Base-by-base conservation (phyloP, 1,140 invertebrate species). In the Caerostris extrusa region DNA sequence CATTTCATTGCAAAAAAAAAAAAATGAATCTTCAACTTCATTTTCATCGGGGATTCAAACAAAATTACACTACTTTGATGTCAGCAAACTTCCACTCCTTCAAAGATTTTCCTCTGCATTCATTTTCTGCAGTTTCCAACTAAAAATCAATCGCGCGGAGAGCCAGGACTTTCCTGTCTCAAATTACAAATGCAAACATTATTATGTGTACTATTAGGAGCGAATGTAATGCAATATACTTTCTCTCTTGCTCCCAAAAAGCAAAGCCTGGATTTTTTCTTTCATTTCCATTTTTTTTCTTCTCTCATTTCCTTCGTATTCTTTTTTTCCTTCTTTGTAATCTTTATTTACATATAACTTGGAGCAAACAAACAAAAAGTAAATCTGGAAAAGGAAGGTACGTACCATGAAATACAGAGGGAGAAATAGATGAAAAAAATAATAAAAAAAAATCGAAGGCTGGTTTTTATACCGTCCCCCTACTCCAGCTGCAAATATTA, bases 161-260 rank as follows among this genome's bases (percentile, higher is more conserved):
- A 19, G 12, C 50, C 17, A 17, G 85, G 34, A 19, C 19, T 56
- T 50, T 14, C 57, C 8, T 10, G 19, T 34, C 55, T 87, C 34
- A 64, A 87, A 87, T 89, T 67, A 89, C 61, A 61, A 83, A 91
- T 91, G 90, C 90, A 91, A 91, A 91, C 90, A 53, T 85, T 91
- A 91, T 91, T 91, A 91, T 61, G 55, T 53, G 14, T 89, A 34
- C 61, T 91, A 91, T 85, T 85, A 83, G 71, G 60, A 55, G 58
- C 50, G 34, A 55, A 67, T 82, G 57, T 83, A 83, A 60, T 77
- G 77, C 34, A 91, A 83, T 83, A 71, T n/a, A n/a, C n/a, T n/a
- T n/a, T 17, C 87, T 69, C 87, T 69, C 61, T 58, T 10, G n/a
- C 69, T 34, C 7, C 19, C 10, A 81, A 81, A 14, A 81, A 56